Percentiles rank a stretch among this genome's conserved stretches.
Conservation (phyloP, 2,797 vertebrate species). For the Pseudochirops cupreus region DNA sequence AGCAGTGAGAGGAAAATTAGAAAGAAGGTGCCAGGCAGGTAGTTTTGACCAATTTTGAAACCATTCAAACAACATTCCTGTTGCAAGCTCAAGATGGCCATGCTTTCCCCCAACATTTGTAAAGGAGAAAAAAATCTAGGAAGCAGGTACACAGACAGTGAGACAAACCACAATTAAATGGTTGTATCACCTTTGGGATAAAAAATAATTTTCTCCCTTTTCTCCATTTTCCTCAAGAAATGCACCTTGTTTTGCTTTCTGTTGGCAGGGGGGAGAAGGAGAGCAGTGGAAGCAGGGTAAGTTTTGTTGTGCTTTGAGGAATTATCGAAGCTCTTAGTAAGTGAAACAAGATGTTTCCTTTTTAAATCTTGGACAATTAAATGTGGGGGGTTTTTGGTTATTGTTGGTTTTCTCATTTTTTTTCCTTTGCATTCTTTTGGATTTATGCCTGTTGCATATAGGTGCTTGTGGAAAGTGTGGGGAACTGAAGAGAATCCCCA, state of each 20-base stretch:
- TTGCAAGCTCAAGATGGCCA: not conserved
- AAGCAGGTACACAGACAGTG: not conserved
- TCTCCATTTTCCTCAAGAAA: not conserved
- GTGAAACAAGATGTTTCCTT: not conserved
- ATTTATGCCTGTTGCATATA: not conserved
- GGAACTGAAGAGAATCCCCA: not conserved
- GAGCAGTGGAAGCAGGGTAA: not conserved
- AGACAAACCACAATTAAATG: not conserved
- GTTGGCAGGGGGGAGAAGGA: not conserved
- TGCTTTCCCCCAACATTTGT: not conserved
- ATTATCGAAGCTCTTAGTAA: not conserved
- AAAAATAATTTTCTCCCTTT: not conserved
- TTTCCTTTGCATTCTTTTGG: not conserved
- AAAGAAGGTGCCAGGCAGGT: not conserved
- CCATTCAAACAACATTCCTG: not conserved
- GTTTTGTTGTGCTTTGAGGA: not conserved
- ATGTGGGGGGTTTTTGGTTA: not conserved
- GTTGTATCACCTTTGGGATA: slow-evolving; percentile 7
- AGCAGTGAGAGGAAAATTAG: not conserved
- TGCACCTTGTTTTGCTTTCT: not conserved
- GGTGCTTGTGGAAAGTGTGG: not conserved
- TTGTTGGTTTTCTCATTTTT: not conserved
- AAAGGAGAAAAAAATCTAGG: not conserved
- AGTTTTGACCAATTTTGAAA: not conserved
- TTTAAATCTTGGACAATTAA: not conserved